Percentiles rank a stretch among this genome's conserved stretches.
Evolutionary conservation across 2,888 invertebrate species (phyloP).

Genomic region (Dynastes tityus): DNA sequence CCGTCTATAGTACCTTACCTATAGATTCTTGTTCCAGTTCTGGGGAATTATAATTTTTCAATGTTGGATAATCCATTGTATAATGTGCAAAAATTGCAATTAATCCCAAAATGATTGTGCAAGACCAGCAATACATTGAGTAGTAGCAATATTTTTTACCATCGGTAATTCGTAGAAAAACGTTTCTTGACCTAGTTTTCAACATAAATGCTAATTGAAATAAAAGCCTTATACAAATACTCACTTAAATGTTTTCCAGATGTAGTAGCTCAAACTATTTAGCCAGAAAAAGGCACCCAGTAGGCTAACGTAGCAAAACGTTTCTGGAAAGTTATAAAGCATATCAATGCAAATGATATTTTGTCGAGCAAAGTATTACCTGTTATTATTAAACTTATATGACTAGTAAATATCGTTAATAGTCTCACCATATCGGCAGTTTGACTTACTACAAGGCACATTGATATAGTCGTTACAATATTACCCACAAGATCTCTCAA

Average conservation of each 20-base stretch:
- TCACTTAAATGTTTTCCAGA: conserved; percentile 90
- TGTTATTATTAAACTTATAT: conserved; percentile 85
- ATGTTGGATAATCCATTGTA: conserved; percentile 79
- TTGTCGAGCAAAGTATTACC: conserved; percentile 71
- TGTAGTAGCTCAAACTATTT: conserved; percentile 88
- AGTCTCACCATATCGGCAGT: conserved; percentile 85
- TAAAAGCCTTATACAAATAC: conserved; percentile 55
- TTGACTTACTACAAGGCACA: conserved; percentile 85
- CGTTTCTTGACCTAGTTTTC: conserved; percentile 83
- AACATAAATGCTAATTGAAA: neutral
- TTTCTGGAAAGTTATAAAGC: conserved; percentile 75
- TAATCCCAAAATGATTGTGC: conserved; percentile 80
- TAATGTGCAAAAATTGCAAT: conserved; percentile 88
- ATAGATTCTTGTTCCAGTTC: conserved; percentile 82
- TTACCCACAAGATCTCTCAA: conserved; percentile 88
- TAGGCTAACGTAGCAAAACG: conserved; percentile 83
- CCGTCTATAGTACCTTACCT: conserved; percentile 68
- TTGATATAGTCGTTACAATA: conserved; percentile 85
- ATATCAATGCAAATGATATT: neutral
- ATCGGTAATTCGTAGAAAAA: conserved; percentile 88
- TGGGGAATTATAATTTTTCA: conserved; percentile 73
- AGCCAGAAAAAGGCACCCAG: conserved; percentile 90
- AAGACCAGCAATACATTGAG: conserved; percentile 86
- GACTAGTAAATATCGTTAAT: conserved; percentile 86
- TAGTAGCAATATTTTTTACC: conserved; percentile 91